These are phyloP conservation scores for Pseudorhombus dupliciocellatus DNA, from an alignment of 2,113 vertebrate genomes.

Conservation along the genomic window DNA sequence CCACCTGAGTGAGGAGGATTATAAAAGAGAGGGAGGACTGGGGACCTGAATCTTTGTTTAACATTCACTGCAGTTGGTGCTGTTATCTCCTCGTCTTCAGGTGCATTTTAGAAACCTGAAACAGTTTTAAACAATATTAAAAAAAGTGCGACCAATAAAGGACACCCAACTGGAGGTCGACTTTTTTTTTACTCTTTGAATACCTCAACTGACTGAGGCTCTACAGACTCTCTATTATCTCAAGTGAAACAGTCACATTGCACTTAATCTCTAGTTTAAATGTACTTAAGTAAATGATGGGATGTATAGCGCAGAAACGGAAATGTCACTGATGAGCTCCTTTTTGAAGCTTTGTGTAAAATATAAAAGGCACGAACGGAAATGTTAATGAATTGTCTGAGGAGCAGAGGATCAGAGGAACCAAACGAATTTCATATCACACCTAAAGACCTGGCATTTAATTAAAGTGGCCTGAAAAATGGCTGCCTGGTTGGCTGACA, in stretches of 20 bases:
- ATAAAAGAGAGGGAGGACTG: not conserved
- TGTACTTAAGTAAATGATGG: constrained; percentile 69
- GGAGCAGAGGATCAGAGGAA: constrained; percentile 75
- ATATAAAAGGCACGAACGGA: constrained; percentile 66
- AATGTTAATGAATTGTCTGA: constrained; percentile 79
- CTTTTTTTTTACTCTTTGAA: constrained; percentile 48
- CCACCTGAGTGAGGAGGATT: not conserved
- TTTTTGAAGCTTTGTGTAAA: constrained; percentile 73
- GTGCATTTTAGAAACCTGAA: constrained; percentile 36
- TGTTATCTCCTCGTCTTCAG: constrained; percentile 28
- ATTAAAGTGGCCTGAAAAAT: constrained; percentile 80
- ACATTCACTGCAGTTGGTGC: constrained; percentile 34
- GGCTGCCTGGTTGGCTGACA: constrained; percentile 75
- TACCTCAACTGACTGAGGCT: constrained; percentile 39
- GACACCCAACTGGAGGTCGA: constrained; percentile 11
- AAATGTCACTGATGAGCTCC: constrained; percentile 74
- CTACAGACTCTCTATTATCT: constrained; percentile 60
- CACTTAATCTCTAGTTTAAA: constrained; percentile 71
- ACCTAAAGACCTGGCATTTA: constrained; percentile 82
- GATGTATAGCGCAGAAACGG: constrained; percentile 49
- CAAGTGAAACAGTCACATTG: constrained; percentile 63
- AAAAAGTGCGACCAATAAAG: constrained; percentile 27
- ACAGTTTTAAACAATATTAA: constrained; percentile 30
- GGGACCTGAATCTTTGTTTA: not conserved
- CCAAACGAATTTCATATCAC: constrained; percentile 80